Conservation (phyloP, 2,113 vertebrate species). For the Capreolus pygargus region DNA sequence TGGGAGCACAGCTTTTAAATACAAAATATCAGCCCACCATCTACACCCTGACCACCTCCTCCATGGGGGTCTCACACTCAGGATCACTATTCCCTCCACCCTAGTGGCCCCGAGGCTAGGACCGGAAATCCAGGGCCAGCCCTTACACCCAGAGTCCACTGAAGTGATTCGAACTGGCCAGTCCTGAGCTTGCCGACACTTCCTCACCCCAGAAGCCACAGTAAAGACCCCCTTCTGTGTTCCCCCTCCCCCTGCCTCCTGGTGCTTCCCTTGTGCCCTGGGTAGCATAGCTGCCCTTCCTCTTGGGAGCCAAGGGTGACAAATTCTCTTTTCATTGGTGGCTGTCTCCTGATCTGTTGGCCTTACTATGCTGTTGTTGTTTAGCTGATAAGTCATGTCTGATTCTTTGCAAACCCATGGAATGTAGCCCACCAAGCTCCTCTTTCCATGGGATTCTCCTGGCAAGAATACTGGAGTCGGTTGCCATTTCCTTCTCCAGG, state of each 20-base stretch:
- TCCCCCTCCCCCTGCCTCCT: background rate
- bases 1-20: background rate
- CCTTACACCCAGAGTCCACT: background rate
- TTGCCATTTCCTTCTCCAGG: background rate
- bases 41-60: background rate
- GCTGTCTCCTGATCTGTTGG: background rate
- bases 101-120: background rate
- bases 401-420: background rate
- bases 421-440: background rate
- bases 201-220: background rate
- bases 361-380: background rate
- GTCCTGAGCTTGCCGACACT: background rate
- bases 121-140: background rate
- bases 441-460: background rate
- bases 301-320: background rate
- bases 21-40: background rate
- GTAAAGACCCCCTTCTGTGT: rapidly evolving
- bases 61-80: background rate
- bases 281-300: rapidly evolving
- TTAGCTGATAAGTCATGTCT: background rate
- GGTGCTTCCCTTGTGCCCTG: background rate
- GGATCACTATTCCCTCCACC: background rate
- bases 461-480: background rate
- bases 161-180: background rate
- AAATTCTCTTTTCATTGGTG: background rate